Conservation (phyloP, 1,140 invertebrate genomes). For the Nasonia vitripennis region DNA sequence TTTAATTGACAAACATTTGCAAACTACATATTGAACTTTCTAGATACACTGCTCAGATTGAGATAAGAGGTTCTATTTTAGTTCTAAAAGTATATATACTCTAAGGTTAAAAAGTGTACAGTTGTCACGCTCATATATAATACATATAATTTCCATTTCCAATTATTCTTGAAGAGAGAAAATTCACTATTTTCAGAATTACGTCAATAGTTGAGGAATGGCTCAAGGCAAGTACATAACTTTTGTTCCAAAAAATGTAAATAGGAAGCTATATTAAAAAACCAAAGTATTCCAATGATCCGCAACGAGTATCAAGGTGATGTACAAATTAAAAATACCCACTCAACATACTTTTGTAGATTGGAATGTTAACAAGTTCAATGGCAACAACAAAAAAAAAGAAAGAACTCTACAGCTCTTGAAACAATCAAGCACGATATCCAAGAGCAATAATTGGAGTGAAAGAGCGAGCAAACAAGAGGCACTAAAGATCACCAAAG, state of each 20-base stretch:
- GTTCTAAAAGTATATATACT: not conserved
- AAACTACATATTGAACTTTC: conserved; percentile 12
- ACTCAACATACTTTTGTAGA: not conserved
- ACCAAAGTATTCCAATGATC: not conserved
- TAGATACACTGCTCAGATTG: conserved; percentile 39
- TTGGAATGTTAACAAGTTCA: not conserved
- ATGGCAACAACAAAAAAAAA: not conserved
- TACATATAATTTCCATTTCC: not conserved
- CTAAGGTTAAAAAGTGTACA: not conserved
- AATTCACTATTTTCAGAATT: not conserved
- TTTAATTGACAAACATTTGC: not conserved
- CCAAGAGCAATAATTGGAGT: not conserved
- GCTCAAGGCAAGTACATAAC: not conserved
- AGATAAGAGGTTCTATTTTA: conserved; percentile 26
- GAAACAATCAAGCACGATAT: not conserved
- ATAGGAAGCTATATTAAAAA: not conserved
- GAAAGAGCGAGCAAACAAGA: not conserved
- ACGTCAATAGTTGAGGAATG: not conserved
- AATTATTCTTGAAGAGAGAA: not conserved
- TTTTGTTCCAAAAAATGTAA: not conserved
- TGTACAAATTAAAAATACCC: not conserved
- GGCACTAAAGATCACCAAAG: not conserved
- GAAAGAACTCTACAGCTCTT: not conserved
- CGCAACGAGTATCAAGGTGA: not conserved
- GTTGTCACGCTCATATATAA: not conserved